These are phyloP conservation scores for Spondyliosoma cantharus DNA, from an alignment of 2,797 vertebrate genomes.

Conservation along the genomic window DNA sequence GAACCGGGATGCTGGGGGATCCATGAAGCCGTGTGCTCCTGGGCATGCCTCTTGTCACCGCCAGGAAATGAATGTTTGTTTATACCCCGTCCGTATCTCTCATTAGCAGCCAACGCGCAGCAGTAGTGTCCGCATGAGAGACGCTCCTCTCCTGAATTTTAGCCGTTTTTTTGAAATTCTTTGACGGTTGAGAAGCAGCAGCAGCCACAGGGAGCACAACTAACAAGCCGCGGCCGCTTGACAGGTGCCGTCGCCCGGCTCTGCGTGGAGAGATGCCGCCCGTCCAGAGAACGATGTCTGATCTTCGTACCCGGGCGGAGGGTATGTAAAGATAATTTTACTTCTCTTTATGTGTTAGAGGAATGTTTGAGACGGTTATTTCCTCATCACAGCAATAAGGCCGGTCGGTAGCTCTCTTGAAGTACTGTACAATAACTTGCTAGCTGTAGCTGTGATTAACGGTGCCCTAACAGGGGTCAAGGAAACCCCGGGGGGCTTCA, in stretches of 20 bases:
- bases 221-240: conserved; percentile 69
- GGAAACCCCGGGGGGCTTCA: conserved; percentile 20
- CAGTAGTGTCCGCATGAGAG: conserved; percentile 52
- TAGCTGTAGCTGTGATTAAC: conserved; percentile 55
- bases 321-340: conserved; percentile 82
- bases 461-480: conserved; percentile 20
- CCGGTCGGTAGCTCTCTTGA: conserved; percentile 42
- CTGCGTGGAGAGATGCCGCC: conserved; percentile 86
- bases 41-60: conserved; percentile 46
- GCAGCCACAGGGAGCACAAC: conserved; percentile 48
- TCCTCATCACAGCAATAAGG: conserved; percentile 38
- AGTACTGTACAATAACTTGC: conserved; percentile 57
- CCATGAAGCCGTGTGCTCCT: conserved; percentile 49
- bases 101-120: conserved; percentile 26
- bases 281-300: conserved; percentile 93
- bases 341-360: not conserved
- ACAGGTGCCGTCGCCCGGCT: conserved; percentile 81
- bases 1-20: conserved; percentile 60
- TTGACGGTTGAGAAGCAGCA: conserved; percentile 56
- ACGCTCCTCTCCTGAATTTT: conserved; percentile 48
- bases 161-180: conserved; percentile 55
- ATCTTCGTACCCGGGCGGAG: conserved; percentile 91
- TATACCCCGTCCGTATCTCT: conserved; percentile 19
- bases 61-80: conserved; percentile 50
- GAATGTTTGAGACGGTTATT: not conserved